Conservation (phyloP, 2,113 vertebrate genomes). For the Ceyx cyanopectus region DNA sequence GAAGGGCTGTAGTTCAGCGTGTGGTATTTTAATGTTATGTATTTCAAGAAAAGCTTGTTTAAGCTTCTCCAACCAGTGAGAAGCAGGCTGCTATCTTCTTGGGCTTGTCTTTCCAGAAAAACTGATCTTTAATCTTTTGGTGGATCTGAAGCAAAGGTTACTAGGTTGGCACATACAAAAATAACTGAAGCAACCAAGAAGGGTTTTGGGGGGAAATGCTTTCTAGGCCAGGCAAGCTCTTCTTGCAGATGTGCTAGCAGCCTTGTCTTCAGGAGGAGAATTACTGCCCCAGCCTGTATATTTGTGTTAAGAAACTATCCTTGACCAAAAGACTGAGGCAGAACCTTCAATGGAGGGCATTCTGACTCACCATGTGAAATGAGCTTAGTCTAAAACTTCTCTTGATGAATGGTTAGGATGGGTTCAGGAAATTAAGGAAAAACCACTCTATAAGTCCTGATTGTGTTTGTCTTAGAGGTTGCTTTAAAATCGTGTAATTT, state of each 20-base stretch:
- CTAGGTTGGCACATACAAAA: neutral
- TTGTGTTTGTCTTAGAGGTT: neutral
- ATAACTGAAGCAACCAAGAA: neutral
- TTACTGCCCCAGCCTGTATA: neutral
- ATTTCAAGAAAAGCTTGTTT: slow-evolving; percentile 3
- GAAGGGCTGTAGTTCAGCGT: neutral
- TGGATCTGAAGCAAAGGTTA: neutral
- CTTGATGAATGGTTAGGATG: neutral
- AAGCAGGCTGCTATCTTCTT: neutral
- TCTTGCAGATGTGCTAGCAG: neutral
- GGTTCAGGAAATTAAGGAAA: neutral
- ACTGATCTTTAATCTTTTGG: neutral
- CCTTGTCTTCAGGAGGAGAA: neutral
- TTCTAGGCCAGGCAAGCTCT: neutral
- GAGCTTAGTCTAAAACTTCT: neutral
- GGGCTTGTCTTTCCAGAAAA: neutral
- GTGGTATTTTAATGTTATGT: neutral
- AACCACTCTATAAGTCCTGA: neutral
- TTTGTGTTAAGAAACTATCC: neutral
- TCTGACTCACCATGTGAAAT: neutral
- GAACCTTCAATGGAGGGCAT: neutral
- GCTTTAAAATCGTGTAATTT: neutral
- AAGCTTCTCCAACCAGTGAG: neutral
- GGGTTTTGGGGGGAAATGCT: neutral
- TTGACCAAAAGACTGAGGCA: neutral